phyloP scores from a whole-genome alignment of 2,113 vertebrate species.

The Circaetus gallicus region DNA sequence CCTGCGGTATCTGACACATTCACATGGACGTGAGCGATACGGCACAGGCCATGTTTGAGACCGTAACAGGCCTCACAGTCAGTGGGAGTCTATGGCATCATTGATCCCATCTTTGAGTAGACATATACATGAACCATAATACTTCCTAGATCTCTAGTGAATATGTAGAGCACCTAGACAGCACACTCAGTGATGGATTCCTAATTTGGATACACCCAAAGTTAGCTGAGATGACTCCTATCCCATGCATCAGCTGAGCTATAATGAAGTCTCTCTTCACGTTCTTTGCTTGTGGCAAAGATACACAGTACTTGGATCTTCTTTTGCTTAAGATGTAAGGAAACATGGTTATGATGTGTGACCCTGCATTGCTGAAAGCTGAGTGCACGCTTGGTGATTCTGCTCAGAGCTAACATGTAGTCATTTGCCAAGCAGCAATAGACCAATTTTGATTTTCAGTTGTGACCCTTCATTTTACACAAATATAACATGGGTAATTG shows the following conservation, averaged over 20 bases:
- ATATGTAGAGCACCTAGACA: background rate
- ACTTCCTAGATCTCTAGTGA: background rate
- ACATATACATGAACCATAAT: background rate
- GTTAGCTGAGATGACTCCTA: background rate
- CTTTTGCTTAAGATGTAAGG: background rate
- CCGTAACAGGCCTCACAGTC: background rate
- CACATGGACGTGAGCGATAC: rapidly evolving
- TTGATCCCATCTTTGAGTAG: background rate
- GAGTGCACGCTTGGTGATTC: background rate
- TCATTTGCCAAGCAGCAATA: background rate
- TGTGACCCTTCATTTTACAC: background rate
- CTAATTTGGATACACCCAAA: background rate
- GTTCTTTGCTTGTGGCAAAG: background rate
- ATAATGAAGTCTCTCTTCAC: background rate
- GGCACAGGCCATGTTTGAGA: background rate
- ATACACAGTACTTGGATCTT: background rate
- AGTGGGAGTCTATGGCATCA: background rate
- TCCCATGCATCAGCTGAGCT: background rate
- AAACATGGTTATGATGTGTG: background rate
- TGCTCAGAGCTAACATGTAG: background rate
- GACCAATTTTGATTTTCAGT: background rate
- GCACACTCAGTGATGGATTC: background rate
- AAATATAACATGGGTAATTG: background rate
- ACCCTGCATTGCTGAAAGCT: background rate
- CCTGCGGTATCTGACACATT: background rate